These are phyloP conservation scores for Tipula vernalis DNA, from an alignment of 2,888 invertebrate genomes.

Conservation along the genomic window DNA sequence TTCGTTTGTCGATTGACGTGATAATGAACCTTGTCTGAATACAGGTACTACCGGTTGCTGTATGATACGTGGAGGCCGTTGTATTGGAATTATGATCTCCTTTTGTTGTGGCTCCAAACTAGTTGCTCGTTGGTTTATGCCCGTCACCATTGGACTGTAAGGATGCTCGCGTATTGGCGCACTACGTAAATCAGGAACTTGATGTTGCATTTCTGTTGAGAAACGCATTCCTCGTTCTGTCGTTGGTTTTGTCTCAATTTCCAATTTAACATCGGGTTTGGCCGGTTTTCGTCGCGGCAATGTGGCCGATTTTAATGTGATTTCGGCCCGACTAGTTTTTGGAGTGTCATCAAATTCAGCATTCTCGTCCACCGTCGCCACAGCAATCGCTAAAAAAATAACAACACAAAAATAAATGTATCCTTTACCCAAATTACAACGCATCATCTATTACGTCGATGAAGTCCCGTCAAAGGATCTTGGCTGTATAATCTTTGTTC, in stretches of 20 bases:
- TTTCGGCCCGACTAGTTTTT: conserved; percentile 50
- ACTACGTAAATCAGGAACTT: conserved; percentile 36
- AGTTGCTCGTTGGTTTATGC: conserved; percentile 38
- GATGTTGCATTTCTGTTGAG: conserved; percentile 48
- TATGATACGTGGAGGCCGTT: conserved; percentile 32
- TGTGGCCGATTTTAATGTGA: conserved; percentile 53
- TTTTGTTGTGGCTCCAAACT: conserved; percentile 43
- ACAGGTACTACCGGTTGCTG: not conserved
- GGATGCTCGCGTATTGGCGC: conserved; percentile 34
- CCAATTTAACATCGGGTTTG: conserved; percentile 49
- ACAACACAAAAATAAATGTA: conserved; percentile 16
- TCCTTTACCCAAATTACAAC: conserved; percentile 11
- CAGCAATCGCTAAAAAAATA: conserved; percentile 18
- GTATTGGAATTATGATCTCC: conserved; percentile 58
- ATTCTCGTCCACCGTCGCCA: conserved; percentile 7
- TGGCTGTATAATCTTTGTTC: conserved; percentile 23
- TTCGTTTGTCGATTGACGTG: conserved; percentile 53
- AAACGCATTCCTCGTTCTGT: conserved; percentile 35
- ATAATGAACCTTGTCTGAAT: conserved; percentile 31
- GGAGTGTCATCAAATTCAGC: conserved; percentile 24
- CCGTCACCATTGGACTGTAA: conserved; percentile 29
- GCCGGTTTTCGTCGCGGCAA: conserved; percentile 50
- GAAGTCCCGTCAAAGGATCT: conserved; percentile 16
- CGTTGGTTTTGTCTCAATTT: conserved; percentile 36
- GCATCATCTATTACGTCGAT: not conserved